Percentiles rank a stretch among this genome's conserved stretches.
Evolutionary conservation across 2,888 invertebrate species (phyloP).

Genomic region (Perizoma flavofasciatum): DNA sequence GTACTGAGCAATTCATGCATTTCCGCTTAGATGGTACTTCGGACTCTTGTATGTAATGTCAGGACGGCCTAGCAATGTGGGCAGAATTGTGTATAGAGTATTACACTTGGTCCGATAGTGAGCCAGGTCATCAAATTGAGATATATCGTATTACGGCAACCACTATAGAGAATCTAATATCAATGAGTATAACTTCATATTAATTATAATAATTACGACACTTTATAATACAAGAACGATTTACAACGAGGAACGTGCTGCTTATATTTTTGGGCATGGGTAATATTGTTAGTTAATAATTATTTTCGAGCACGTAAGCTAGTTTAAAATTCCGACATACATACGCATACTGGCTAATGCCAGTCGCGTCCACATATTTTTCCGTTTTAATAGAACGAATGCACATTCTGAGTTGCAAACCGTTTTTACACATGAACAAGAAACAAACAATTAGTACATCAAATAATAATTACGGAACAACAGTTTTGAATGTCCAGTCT

Average conservation of each 20-base stretch:
- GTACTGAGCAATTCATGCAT: too few species aligned
- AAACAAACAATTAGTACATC: too few species aligned
- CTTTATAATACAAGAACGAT: neutral
- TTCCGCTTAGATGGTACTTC: too few species aligned
- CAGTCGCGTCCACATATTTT: too few species aligned
- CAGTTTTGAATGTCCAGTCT: too few species aligned
- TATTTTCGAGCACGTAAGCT: too few species aligned
- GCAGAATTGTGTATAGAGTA: too few species aligned
- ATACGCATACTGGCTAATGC: too few species aligned
- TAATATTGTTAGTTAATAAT: neutral
- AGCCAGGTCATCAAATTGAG: constrained; percentile 9
- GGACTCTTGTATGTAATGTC: too few species aligned
- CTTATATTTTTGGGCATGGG: neutral
- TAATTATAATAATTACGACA: neutral
- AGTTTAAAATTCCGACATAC: too few species aligned
- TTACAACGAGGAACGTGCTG: constrained; percentile 13
- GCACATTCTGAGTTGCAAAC: constrained; percentile 17
- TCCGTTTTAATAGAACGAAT: neutral
- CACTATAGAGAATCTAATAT: constrained; percentile 6
- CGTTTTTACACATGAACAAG: neutral
- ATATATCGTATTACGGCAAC: constrained; percentile 7
- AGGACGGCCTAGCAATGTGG: too few species aligned
- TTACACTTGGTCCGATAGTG: constrained; percentile 10
- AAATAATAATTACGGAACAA: neutral
- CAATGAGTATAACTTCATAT: neutral